Evolutionary conservation across 1,140 invertebrate genomes (phyloP), one percentile per base, ranked within the genome.

Genomic region (Augochlora pura): DNA sequence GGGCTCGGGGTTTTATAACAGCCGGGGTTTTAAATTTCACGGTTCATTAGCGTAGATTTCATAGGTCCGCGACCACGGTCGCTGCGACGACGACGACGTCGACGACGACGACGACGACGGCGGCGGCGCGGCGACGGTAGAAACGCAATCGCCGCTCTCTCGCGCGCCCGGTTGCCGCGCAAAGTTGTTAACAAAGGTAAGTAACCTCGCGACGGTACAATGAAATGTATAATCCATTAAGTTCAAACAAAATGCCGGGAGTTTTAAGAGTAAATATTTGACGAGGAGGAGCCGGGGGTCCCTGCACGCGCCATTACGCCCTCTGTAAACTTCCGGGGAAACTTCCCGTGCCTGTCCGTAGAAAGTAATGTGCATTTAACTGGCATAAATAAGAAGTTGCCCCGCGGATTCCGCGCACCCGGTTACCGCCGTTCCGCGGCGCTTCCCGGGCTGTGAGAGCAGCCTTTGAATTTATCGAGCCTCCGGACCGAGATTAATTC

Each of bases 181-280:
- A 21, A 57, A 57, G 18, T 57, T 57, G 54, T 57, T 57, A 57
- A 57, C 54, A 57, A 57, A n/a, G n/a, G 54, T 57, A 57, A 57
- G 54, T 57, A n/a, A n/a, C 54, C 54, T 14, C 54, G 21, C 21
- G 54, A 57, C 54, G 54, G 54, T n/a, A 57, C 54, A 57, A 57
- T 57, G 54, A 57, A n/a, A 57, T 57, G n/a, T 57, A 57, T 57
- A 57, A 57, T 57, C 54, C 54, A 57, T 57, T 57, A 57, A 57
- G 54, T 57, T 57, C 54, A 57, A 57, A 57, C 54, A 57, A 57
- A 57, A 57, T 57, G 21, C 54, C 54, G 54, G 54, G 54, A 57
- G 54, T 57, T 57, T 57, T 57, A 57, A 57, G 54, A 57, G 54
- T 57, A 57, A 57, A 57, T 57, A 57, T 57, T 57, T 57, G 54